A percentile compares a stretch with the other conserved stretches of the same genome.
phyloP scores from a whole-genome alignment of 2,888 invertebrate species.

The Paralinhomoeus sp. region DNA sequence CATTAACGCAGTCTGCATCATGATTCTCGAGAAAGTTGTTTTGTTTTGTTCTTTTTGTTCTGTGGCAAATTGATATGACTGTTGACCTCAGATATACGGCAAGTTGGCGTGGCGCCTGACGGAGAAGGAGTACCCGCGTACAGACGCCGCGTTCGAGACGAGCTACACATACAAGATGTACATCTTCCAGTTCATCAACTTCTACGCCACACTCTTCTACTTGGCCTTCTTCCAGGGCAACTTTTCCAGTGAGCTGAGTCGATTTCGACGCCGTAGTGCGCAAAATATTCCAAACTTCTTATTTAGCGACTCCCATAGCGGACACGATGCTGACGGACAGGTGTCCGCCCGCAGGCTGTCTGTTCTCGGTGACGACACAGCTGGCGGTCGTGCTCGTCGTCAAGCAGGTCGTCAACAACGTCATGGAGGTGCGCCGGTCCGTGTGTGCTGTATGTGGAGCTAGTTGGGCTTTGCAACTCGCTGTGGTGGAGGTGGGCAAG shows the following conservation, averaged over 20 bases:
- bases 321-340: too few species aligned
- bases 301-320: too few species aligned
- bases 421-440: too few species aligned
- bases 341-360: constrained; percentile 72
- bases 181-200: constrained; percentile 72
- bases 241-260: too few species aligned
- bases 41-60: not conserved
- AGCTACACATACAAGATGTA: constrained; percentile 72
- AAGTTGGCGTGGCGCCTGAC: constrained; percentile 5
- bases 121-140: constrained; percentile 35
- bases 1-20: constrained; percentile 75
- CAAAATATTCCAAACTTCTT: too few species aligned
- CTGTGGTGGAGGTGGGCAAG: constrained; percentile 5
- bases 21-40: constrained; percentile 45
- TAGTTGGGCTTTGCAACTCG: too few species aligned
- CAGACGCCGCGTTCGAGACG: constrained; percentile 79
- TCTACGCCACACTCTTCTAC: constrained; percentile 86
- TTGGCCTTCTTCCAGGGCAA: constrained; percentile 75
- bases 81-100: too few species aligned
- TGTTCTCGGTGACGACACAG: constrained; percentile 71
- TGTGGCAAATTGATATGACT: not conserved
- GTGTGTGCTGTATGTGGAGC: too few species aligned
- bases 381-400: constrained; percentile 79
- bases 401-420: constrained; percentile 43
- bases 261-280: too few species aligned